Evolutionary conservation across 2,113 vertebrate genomes (phyloP).

Genomic region (Poeciliopsis retropinna): DNA sequence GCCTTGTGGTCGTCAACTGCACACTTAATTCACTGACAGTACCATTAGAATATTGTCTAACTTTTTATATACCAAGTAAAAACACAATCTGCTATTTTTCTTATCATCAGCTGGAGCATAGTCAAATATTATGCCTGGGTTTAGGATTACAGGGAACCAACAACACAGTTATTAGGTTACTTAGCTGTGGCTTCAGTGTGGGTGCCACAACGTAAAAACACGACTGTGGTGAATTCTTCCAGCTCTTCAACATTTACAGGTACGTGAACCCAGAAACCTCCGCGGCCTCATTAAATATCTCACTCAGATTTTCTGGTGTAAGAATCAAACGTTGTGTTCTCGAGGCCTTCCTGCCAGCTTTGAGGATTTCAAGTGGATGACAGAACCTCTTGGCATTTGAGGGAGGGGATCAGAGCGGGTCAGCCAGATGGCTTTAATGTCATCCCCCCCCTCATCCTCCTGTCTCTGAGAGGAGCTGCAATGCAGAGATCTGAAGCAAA

Average conservation of each 20-base stretch:
- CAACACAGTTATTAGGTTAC: neutral
- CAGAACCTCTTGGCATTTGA: slow-evolving; percentile 23
- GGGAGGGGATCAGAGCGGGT: slow-evolving; percentile 38
- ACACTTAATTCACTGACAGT: no score
- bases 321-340: neutral
- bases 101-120: no score
- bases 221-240: neutral
- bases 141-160: neutral
- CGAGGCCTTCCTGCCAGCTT: slow-evolving; percentile 8
- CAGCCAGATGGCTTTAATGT: slow-evolving; percentile 75
- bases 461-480: slow-evolving; percentile 40
- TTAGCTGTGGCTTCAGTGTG: neutral
- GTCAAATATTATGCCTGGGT: no score
- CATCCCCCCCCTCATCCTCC: slow-evolving; percentile 27
- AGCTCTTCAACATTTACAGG: neutral
- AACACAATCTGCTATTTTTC: no score
- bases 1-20: no score
- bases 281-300: neutral
- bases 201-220: neutral
- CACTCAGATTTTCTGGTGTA: neutral
- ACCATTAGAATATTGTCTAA: no score
- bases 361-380: slow-evolving; percentile 9
- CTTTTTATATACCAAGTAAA: no score
- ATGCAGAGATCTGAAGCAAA: slow-evolving; percentile 54
- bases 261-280: neutral